Base-by-base conservation (phyloP, 1,140 invertebrate species). In the Uloborus diversus region DNA sequence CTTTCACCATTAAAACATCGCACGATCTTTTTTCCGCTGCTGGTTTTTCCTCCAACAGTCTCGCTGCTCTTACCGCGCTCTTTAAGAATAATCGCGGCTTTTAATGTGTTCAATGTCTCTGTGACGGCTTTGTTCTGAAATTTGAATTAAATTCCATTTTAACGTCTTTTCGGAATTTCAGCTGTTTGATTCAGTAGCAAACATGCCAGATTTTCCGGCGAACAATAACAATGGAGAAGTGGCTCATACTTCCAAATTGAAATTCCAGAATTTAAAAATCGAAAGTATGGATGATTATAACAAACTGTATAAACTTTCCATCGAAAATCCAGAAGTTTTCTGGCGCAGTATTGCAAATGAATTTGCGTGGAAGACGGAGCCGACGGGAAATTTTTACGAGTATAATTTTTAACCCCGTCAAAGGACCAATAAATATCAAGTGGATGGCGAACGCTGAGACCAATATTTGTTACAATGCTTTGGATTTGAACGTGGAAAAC, bases 391-490 rank as follows among this genome's bases (percentile, higher is more conserved):
- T 59, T 96, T 97, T 85, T 89, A 93, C 70, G 91, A 91, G 1
- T 99, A 95, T 86, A 99, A 99, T 88, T 99, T 99, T 85, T 92
- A 99, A 86, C n/a, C 85, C 92, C 7, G 90, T 88, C 27, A 93
- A 96, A 84, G 96, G 96, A 42, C 93, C 94, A 2, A 93, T 99
- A 80, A 93, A 89, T 81, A 93, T 96, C 7, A 96, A 96, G 87
- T 99, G 96, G 94, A 92, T 99, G 92, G 92, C 94, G 84, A 96
- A 95, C 20, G 95, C 95, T 0, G 91, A 92, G 13, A 98, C 96
- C 13, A 99, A 99, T 86, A 91, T 99, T 66, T 96, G 94, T 85
- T 99, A 96, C 88, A 99, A 99, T 89, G 88, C 95, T 13, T 87
- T 99, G 56, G 97, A 99, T 86, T 91, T 93, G 71, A 94, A 97